Percentiles rank a stretch among this genome's conserved stretches.
phyloP scores from a whole-genome alignment of 23 tunicate species.

The Styela clava region DNA sequence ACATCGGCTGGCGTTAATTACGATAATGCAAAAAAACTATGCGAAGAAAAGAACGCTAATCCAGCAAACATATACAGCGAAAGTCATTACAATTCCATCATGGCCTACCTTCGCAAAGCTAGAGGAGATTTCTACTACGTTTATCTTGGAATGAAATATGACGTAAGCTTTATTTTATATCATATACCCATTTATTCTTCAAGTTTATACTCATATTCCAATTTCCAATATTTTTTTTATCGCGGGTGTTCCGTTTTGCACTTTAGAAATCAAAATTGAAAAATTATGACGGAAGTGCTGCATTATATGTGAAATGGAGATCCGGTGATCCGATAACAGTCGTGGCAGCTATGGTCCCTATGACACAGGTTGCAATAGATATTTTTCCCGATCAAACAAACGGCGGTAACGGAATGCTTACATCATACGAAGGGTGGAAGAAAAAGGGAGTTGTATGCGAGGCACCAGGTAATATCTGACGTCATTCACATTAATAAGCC shows the following conservation, averaged over 20 bases:
- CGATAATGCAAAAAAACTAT: background rate
- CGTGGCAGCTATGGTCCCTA: too few relatives aligned
- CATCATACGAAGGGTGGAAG: background rate
- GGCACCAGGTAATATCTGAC: background rate
- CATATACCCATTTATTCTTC: too few relatives aligned
- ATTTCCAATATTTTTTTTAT: too few relatives aligned
- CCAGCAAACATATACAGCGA: background rate
- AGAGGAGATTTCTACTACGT: background rate
- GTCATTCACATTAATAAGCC: too few relatives aligned
- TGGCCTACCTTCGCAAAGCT: background rate
- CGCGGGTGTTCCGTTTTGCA: too few relatives aligned
- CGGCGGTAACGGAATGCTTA: background rate
- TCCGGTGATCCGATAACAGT: background rate
- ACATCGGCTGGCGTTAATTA: background rate
- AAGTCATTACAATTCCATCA: background rate
- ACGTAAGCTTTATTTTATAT: too few relatives aligned
- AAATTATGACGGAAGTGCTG: background rate
- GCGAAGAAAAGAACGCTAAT: background rate
- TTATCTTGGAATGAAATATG: background rate
- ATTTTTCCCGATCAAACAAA: background rate
- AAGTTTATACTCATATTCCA: too few relatives aligned
- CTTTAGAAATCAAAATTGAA: background rate
- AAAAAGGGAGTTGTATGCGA: background rate
- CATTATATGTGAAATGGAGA: background rate
- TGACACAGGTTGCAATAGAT: background rate